Base-by-base conservation (phyloP, 2,888 invertebrate genomes). In the Ligdia adustata region DNA sequence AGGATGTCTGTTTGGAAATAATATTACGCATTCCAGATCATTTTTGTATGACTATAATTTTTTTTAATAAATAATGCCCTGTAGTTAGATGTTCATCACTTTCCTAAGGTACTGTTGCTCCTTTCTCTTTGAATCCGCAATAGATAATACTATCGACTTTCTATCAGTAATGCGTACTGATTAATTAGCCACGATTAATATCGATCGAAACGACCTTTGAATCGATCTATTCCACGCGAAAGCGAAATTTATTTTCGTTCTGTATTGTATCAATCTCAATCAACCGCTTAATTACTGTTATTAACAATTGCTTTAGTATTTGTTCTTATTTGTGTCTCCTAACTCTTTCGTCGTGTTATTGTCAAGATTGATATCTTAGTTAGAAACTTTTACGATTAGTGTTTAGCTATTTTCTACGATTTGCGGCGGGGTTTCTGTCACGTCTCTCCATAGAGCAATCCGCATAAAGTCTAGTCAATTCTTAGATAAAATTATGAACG, bases 131-230 rank as follows among this genome's bases (percentile, higher is more conserved):
- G 65, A 70, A 69, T 73, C 73, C 54, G 68, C 69, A 69, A 61
- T 57, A 70, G 62, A 66, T 69, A 72, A 69, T 73, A 74, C 66
- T 69, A 74, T 79, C 74, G 59, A 76, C 88, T 89, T 89, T 88
- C 88, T 87, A 85, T 70, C 69, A 66, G 72, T 77, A 82, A 82
- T 81, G 79, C 85, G 82, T 79, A 81, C 79, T 78, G 86, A 87
- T 89, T 87, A 88, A 89, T 89, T 86, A 83, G 79, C 73, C 74
- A 77, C 82, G 86, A 86, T 87, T 82, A 75, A 66, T 75, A 75
- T 74, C 63, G 59, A 62, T 65, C 69, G 71, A 72, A 66, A 62
- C 63, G 69, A 79, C 75, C 75, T 76, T 72, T 62, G 60, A 55
- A 71, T 64, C 62, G 69, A 69, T 73, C 66, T 65, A 62, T 66